These are phyloP conservation scores for Piezodorus guildinii DNA, from an alignment of 1,140 invertebrate species.

Conservation along the genomic window DNA sequence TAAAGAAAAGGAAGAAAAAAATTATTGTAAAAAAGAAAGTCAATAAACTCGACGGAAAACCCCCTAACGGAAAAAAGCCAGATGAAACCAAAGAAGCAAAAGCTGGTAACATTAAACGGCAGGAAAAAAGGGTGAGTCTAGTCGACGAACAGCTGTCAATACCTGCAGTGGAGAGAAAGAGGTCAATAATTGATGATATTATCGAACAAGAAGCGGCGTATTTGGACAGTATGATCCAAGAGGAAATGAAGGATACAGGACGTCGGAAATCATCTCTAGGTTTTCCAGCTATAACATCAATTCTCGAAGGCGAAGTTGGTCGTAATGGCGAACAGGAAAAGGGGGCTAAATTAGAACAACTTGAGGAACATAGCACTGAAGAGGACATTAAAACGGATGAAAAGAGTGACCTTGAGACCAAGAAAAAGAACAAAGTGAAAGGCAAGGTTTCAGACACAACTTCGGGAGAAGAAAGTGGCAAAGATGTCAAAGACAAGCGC, in stretches of 20 bases:
- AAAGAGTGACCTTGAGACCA: constrained; percentile 4
- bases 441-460: neutral
- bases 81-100: too few species aligned
- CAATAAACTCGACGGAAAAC: too few species aligned
- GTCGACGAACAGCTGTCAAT: neutral
- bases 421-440: constrained; percentile 22
- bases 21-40: constrained; percentile 29
- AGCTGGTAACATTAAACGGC: too few species aligned
- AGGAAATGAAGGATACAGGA: constrained; percentile 30
- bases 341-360: too few species aligned
- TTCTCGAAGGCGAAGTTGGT: neutral
- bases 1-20: constrained; percentile 34
- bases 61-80: too few species aligned
- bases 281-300: constrained; percentile 5
- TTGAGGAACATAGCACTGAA: too few species aligned
- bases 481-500: neutral
- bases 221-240: constrained; percentile 36
- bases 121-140: neutral
- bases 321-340: too few species aligned
- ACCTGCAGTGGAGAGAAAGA: constrained; percentile 17
- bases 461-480: neutral
- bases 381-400: too few species aligned
- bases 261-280: constrained; percentile 17
- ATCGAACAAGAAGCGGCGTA: constrained; percentile 32
- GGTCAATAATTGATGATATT: constrained; percentile 25